Conservation (phyloP, 2,797 vertebrate genomes). For the Echiichthys vipera region DNA sequence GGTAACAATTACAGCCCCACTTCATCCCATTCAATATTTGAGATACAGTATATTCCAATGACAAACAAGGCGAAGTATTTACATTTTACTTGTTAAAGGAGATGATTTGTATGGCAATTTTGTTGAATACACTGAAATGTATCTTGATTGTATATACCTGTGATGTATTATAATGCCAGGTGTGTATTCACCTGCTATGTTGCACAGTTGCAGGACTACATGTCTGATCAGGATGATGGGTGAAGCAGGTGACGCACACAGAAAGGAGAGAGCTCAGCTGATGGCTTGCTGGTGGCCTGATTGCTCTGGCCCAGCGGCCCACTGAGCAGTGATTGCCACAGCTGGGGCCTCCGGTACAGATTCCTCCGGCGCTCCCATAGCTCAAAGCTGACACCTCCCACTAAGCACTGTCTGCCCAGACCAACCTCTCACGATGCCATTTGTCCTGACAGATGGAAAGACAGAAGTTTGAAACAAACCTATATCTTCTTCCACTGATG, state of each 20-base stretch:
- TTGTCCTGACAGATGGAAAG: constrained; percentile 81
- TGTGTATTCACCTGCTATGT: constrained; percentile 54
- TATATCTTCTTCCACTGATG: constrained; percentile 72
- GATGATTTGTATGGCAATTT: background rate
- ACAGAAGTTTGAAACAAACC: constrained; percentile 72
- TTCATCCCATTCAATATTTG: background rate
- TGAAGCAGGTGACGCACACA: constrained; percentile 58
- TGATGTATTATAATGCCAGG: constrained; percentile 34
- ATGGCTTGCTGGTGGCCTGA: constrained; percentile 82
- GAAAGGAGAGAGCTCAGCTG: constrained; percentile 82
- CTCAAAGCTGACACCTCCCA: constrained; percentile 79
- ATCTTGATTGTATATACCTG: constrained; percentile 19
- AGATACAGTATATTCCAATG: background rate
- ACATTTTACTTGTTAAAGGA: background rate
- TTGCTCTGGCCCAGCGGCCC: constrained; percentile 78
- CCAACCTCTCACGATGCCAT: constrained; percentile 76
- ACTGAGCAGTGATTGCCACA: constrained; percentile 84
- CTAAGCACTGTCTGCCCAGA: constrained; percentile 74
- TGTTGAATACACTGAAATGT: constrained; percentile 1
- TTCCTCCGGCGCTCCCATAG: constrained; percentile 77
- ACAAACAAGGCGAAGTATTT: background rate
- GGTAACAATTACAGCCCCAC: background rate
- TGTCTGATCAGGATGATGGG: constrained; percentile 57
- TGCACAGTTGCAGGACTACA: constrained; percentile 42
- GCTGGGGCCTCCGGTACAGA: constrained; percentile 81